Conservation (phyloP, 2,113 vertebrate genomes). For the Sinocyclocheilus anophthalmus region DNA sequence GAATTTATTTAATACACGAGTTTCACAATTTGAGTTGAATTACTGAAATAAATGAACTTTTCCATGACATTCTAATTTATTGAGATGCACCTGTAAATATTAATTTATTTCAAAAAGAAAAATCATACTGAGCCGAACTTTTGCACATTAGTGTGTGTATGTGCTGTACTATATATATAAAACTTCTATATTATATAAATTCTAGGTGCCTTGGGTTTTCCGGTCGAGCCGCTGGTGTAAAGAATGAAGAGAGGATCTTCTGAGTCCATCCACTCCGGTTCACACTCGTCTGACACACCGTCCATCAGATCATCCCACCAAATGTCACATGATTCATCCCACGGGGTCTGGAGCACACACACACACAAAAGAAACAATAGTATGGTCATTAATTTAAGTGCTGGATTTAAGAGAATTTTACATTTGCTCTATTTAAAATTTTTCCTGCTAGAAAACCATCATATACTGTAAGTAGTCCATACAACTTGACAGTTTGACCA, state of each 20-base stretch:
- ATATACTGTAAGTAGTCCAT: not conserved
- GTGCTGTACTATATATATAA: not conserved
- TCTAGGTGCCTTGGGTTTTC: constrained; percentile 78
- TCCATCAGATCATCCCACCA: constrained; percentile 79
- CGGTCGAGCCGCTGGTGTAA: constrained; percentile 83
- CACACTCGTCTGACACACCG: constrained; percentile 73
- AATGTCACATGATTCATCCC: constrained; percentile 73
- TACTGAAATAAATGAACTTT: too few species aligned
- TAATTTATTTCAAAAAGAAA: not conserved
- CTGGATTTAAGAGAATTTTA: not conserved
- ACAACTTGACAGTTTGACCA: not conserved
- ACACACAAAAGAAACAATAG: too few species aligned
- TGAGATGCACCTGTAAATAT: not conserved
- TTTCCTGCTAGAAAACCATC: not conserved
- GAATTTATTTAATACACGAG: too few species aligned
- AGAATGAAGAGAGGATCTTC: constrained; percentile 84
- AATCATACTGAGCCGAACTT: not conserved
- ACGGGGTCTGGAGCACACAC: constrained; percentile 68
- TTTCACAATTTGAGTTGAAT: not conserved
- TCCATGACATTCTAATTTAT: too few species aligned
- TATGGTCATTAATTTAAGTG: not conserved
- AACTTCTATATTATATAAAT: not conserved
- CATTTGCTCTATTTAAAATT: too few species aligned
- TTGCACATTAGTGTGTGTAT: not conserved
- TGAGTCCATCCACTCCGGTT: constrained; percentile 81